A percentile compares a stretch with the other conserved stretches of the same genome.
Evolutionary conservation across 2,888 invertebrate species (phyloP).

Genomic region (Melipona beecheii): DNA sequence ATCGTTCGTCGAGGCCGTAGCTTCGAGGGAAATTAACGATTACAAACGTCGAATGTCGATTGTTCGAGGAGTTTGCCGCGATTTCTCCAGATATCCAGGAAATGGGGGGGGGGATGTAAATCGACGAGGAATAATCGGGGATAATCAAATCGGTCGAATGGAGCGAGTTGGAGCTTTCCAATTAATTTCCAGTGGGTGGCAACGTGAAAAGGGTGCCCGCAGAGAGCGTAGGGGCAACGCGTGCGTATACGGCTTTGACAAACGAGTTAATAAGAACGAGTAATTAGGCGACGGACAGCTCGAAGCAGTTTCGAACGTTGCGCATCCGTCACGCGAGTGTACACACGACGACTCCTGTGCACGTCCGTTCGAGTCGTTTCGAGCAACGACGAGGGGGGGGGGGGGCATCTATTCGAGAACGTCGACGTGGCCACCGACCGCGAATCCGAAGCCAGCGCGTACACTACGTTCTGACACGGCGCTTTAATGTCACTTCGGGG

Average conservation of each 20-base stretch:
- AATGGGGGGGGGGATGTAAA: conserved; percentile 24
- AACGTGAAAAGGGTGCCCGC: conserved; percentile 8
- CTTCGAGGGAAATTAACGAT: not conserved
- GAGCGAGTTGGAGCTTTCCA: conserved; percentile 48
- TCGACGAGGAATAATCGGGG: conserved; percentile 38
- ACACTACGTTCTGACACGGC: conserved; percentile 59
- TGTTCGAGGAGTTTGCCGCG: not conserved
- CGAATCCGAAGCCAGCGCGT: conserved; percentile 45
- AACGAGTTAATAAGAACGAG: conserved; percentile 67
- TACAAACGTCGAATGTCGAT: not conserved
- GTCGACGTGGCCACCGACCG: conserved; percentile 58
- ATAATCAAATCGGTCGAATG: conserved; percentile 23
- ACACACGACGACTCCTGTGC: not conserved
- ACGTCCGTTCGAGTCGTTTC: conserved; percentile 54
- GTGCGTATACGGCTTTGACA: conserved; percentile 58
- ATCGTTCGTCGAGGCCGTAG: not conserved
- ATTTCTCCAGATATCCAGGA: conserved; percentile 13
- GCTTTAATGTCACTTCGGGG: conserved; percentile 69
- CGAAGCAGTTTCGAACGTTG: conserved; percentile 14
- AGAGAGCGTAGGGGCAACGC: not conserved
- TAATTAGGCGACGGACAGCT: conserved; percentile 59
- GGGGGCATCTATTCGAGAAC: conserved; percentile 13
- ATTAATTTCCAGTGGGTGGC: conserved; percentile 57
- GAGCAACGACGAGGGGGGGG: not conserved
- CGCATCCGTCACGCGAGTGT: not conserved